Base-by-base conservation (phyloP, 2,797 vertebrate species). In the Vespertilio murinus region DNA sequence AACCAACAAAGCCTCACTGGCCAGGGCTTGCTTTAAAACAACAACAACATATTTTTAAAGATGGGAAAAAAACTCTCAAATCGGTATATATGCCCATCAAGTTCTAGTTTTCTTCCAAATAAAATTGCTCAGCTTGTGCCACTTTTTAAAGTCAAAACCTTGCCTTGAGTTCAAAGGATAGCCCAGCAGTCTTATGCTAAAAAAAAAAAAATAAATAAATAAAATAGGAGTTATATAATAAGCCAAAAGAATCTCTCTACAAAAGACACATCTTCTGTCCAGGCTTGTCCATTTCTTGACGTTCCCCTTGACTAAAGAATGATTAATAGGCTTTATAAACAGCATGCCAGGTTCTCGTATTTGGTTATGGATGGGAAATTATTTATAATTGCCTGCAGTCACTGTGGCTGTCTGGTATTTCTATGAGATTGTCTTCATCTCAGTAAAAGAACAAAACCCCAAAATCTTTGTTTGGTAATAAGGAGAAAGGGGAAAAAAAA, bases 331-430 rank as follows among this genome's bases (percentile, higher is more conserved):
- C 81, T 90, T 20, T 33, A 61, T 91, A 94, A 94, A 86, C 81
- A 90, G n/a, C 7, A 1, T 64, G 33, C 59, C 84, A 95, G 91
- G 56, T 96, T 83, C 54, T n/a, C 94, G 73, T 40, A 75, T 94
- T 93, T 90, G 67, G 81, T 94, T 94, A 47, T 74, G 85, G 61
- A 94, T 73, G 35, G 78, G 91, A 93, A 95, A 93, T 97, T 94
- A 97, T 96, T 96, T 97, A 96, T 89, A 92, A 78, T 78, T 90
- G 90, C 88, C 92, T 87, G 49, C 88, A 96, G 96, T 61, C 90
- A 92, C 4, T 47, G 23, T 87, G 61, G 12, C 67, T 92, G 86
- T 92, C 94, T 96, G 86, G n/a, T 84, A 69, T 94, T 93, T 95
- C 82, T 94, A 69, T 73, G 80, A 85, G 86, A 93, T 77, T 95